Evolutionary conservation across 1,140 invertebrate species (phyloP), one percentile per base, ranked within the genome.

Genomic region (Cotesia glomerata): DNA sequence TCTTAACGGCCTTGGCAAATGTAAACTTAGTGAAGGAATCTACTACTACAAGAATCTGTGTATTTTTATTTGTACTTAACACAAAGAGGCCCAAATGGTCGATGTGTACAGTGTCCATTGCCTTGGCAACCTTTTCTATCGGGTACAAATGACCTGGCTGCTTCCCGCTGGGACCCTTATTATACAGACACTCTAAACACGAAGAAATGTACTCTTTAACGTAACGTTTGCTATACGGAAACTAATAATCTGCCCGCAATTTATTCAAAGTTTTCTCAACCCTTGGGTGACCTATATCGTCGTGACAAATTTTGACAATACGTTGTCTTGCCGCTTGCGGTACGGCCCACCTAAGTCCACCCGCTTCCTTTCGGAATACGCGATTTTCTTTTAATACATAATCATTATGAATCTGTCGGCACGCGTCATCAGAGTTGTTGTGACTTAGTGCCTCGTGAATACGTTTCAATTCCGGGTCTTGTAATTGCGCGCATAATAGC

Each of bases 241-340:
- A 80, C 75, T 74, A 79, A 76, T 76, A 82, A 69, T 61, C 63
- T 39, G 71, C 62, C 56, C 70, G 64, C 34, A 79, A 74, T 32
- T 73, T 70, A 7, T 75, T 64, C 16, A 76, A 56, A 3, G 77
- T 78, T 59, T 81, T 82, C 5, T 80, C 78, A 14, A 78, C 74
- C 0, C 76, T 78, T 70, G 75, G 82, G 63, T 84, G 67, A 4
- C 67, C 66, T 14, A 49, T 35, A 77, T 83, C 78, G 56, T 84
- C 82, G 68, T 85, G 82, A 56, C 78, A 79, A 52, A 73, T 62
- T 61, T 78, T 70, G 26, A 82, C 65, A n/a, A 84, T 71, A 16
- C 82, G 76, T 52, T 75, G 78, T 9, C 81, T 65, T 7, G 78
- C 72, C 7, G 77, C 78, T 73, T 67, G 69, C 0, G 83, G 84